These are phyloP conservation scores for Sphaerophoria taeniata DNA, from an alignment of 2,888 invertebrate species.

Conservation along the genomic window DNA sequence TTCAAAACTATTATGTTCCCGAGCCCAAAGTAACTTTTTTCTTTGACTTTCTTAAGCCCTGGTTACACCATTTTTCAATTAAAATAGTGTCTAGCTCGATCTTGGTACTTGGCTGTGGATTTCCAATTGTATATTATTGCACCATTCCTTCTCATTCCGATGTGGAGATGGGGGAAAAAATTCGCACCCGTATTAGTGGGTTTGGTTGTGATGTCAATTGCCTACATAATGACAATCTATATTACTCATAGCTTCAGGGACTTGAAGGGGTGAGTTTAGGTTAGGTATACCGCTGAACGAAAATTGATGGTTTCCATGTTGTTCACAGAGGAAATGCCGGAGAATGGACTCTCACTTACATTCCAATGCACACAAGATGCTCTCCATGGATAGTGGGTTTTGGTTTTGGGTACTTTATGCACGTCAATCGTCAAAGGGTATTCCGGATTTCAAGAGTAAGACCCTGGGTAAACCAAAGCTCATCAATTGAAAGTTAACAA, in stretches of 20 bases:
- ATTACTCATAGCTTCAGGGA: conserved; percentile 38
- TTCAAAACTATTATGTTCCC: conserved; percentile 82
- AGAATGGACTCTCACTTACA: conserved; percentile 61
- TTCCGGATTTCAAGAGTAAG: conserved; percentile 25
- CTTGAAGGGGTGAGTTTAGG: conserved; percentile 35
- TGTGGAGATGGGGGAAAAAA: conserved; percentile 77
- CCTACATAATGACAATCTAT: conserved; percentile 62
- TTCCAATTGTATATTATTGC: conserved; percentile 84
- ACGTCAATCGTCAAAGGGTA: conserved; percentile 31
- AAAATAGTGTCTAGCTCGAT: conserved; percentile 82
- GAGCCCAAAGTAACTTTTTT: neutral
- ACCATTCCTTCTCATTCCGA: conserved; percentile 82
- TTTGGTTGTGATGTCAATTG: conserved; percentile 60
- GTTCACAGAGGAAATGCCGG: conserved; percentile 5
- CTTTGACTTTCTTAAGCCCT: too few species aligned
- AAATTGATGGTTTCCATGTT: neutral
- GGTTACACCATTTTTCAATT: too few species aligned
- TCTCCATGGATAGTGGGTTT: conserved; percentile 77
- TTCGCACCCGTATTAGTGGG: conserved; percentile 38
- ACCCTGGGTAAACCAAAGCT: neutral
- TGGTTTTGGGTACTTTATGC: conserved; percentile 75
- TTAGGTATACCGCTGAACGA: neutral
- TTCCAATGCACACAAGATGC: conserved; percentile 75
- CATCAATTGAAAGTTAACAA: neutral
- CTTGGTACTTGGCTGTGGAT: conserved; percentile 84